Percentiles rank a stretch among this genome's conserved stretches.
phyloP scores from a whole-genome alignment of 2,888 invertebrate genomes.

The Dinocampus coccinellae region DNA sequence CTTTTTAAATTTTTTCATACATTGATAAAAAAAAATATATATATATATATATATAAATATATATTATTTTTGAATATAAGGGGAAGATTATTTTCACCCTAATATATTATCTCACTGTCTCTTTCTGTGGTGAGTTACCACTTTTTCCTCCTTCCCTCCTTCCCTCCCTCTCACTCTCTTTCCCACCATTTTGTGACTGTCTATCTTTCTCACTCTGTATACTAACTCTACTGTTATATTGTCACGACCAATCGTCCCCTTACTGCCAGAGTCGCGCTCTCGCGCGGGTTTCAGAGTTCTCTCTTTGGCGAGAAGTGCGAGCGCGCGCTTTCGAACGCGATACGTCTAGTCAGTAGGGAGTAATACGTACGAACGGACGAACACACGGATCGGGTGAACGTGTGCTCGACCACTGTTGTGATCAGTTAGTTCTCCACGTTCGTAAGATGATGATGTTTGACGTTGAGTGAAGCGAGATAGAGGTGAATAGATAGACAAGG shows the following conservation, averaged over 20 bases:
- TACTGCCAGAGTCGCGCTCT: slow-evolving; percentile 24
- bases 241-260: slow-evolving; percentile 23
- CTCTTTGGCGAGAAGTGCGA: slow-evolving; percentile 54
- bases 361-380: slow-evolving; percentile 30
- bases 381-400: slow-evolving; percentile 37
- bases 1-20: too few species aligned
- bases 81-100: slow-evolving; percentile 2
- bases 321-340: slow-evolving; percentile 64
- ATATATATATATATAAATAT: too few species aligned
- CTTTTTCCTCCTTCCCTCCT: too few species aligned
- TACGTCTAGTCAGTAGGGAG: slow-evolving; percentile 52
- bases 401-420: not conserved
- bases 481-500: not conserved
- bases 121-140: too few species aligned
- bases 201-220: slow-evolving; percentile 1
- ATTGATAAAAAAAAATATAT: too few species aligned
- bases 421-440: slow-evolving; percentile 65
- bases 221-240: slow-evolving; percentile 19
- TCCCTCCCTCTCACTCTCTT: too few species aligned
- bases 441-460: slow-evolving; percentile 57
- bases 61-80: too few species aligned
- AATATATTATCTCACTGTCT: not conserved
- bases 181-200: not conserved
- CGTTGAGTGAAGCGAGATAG: slow-evolving; percentile 30
- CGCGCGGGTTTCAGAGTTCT: slow-evolving; percentile 39